Evolutionary conservation across 1,140 invertebrate genomes (phyloP), one percentile per base, ranked within the genome.

Genomic region (Atta colombica): DNA sequence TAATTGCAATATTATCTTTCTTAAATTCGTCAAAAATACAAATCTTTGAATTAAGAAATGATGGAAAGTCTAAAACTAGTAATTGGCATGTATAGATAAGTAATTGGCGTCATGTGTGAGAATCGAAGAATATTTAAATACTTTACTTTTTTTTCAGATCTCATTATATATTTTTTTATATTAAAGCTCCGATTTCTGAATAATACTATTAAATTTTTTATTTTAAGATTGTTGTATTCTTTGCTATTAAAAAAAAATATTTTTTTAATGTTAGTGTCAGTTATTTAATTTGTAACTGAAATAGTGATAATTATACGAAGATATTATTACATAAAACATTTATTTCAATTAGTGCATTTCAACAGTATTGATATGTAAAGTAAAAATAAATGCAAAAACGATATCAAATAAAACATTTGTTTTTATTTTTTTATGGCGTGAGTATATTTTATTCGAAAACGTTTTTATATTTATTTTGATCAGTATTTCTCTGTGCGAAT

Each of bases 391-490:
- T 49, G 12, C n/a, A 35, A 61, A 61, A 61, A 25, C n/a, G 7
- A 16, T 53, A 35, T 61, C 25, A 53, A 72, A 49, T 72, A 18
- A 49, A 74, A 61, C 39, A 31, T 74, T 55, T 55, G 8, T 18
- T 81, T 58, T 71, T 55, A 18, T n/a, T 69, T 55, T 81, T 81
- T 55, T 25, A n/a, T 39, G 14, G 8, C 14, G 7, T 55, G 28
- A 53, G 4, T 49, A 69, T 55, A 14, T 80, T 55, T 39, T 55
- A 71, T 18, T 66, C 12, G 10, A 49, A 63, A 77, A 65, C 4
- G 18, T 28, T 77, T 49, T 65, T n/a, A 28, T 53, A 61, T 82
- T 72, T 49, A 72, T 84, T 74, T 25, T 51, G 49, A 74, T 84
- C 69, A 63, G 18, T 61, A 61, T 31, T 82, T 81, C 69, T 72